Evolutionary conservation across 2,797 vertebrate species (phyloP), one percentile per base, ranked within the genome.

Genomic region (Sardinella longiceps): DNA sequence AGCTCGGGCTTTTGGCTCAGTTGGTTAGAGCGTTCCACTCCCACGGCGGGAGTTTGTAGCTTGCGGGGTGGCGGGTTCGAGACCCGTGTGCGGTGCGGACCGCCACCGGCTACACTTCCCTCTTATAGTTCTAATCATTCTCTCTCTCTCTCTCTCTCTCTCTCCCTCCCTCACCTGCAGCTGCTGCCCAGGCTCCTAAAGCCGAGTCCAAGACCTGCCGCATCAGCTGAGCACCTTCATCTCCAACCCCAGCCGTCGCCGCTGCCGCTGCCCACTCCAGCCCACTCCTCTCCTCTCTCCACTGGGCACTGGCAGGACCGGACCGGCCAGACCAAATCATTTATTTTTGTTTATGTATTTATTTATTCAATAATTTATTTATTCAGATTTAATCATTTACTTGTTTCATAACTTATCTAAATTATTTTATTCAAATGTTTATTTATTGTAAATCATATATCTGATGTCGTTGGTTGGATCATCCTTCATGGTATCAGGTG

Each of bases 181-280:
- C 81, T 85, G 91, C 87, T 84, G 90, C 88, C 33, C 90, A 92
- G 70, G 81, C 82, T 6, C 80, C 92, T 1, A 12, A 92, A 1
- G 18, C 87, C n/a, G 87, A 95, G 43, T 94, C 95, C 46, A 96
- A 95, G 93, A 95, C 95, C 2, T 96, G 95, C 58, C 11, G 86
- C 12, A 81, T 96, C 85, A 92, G 91, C 89, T 95, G 15, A 74
- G 30, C 28, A 39, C 30, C 33, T 74, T 4, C 66, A 18, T 37
- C 33, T 9, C 51, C 18, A 2, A 53, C 51, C 51, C 20, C 15
- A 0, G 0, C 51, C 51, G 2, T 15, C 15, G 0, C 51, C 51
- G 2, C 51, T 82, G 28, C 30, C 83, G 28, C n/a, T 80, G 25
- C 12, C 25, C 60, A 20, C 5, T n/a, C 56, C 33, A 0, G 20